Base-by-base conservation (phyloP, 2,888 invertebrate genomes). In the Tetramorium bicarinatum region DNA sequence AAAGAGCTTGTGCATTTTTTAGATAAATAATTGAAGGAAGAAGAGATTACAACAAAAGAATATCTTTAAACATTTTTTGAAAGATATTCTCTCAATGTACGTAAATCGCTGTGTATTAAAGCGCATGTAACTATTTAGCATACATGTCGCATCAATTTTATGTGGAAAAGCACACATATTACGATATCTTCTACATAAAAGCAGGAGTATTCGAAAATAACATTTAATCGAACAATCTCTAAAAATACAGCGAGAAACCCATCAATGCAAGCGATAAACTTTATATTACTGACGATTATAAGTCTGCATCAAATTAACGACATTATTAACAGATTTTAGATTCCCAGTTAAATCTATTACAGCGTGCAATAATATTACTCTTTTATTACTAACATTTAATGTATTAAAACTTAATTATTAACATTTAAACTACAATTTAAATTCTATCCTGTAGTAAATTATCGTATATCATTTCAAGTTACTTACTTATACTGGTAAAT, bases 41-140 rank as follows among this genome's bases (percentile, higher is more conserved):
- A 38, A 34, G 15, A 72, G 7, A 72, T 38, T 38, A 25, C 0
- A 25, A 41, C 9, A 72, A 38, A 49, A 9, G 1, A 34, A 21
- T 34, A 13, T n/a, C 15, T 34, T n/a, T 38, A 54, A 9, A 29
- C 2, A 29, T 54, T 38, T 47, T 59, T 11, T 52, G 2, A 47
- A 21, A 59, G 47, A 59, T 49, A 47, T 59, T 79, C 59, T 74
- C 75, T 79, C 79, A 79, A 44, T 56, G 77, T 56, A 79, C 44
- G 21, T 71, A 44, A 47, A 21, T 59, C 34, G 25, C 25, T 62
- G 6, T 72, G 18, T 41, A n/a, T 64, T 54, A 41, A 67, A 69
- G 18, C 47, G 18, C 38, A 47, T 34, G 34, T 72, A 47, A 59
- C 8, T 56, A 69, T 8, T 52, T 7, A n/a, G 8, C 29, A n/a